Conservation (phyloP, 2,113 vertebrate genomes). For the Rhegmatorhina hoffmannsi region DNA sequence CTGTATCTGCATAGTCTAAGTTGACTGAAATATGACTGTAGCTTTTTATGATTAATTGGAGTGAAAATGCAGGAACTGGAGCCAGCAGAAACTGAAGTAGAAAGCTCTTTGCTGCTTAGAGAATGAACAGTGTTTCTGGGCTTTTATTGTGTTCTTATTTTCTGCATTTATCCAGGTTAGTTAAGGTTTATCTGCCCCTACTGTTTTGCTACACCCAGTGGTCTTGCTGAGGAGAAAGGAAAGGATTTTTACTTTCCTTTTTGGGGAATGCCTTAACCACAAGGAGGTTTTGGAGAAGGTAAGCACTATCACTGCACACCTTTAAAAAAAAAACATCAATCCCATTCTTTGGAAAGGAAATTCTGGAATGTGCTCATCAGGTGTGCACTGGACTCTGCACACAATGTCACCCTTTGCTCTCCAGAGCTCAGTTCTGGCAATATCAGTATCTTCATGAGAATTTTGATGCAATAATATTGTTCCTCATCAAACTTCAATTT, state of each 20-base stretch:
- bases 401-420: fast-evolving
- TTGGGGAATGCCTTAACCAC: background rate
- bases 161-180: background rate
- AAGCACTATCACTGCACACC: background rate
- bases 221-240: background rate
- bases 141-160: background rate
- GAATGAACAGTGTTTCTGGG: background rate
- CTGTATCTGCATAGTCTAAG: background rate
- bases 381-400: too few relatives aligned
- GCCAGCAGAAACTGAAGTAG: background rate
- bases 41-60: background rate
- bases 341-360: background rate
- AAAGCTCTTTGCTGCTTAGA: background rate
- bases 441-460: background rate
- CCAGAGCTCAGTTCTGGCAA: background rate
- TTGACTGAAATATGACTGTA: background rate
- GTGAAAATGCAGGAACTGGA: background rate
- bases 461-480: background rate
- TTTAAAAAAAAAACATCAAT: background rate
- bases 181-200: background rate
- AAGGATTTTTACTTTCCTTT: background rate
- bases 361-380: fast-evolving
- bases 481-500: background rate
- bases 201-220: background rate
- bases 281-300: background rate